Evolutionary conservation across 35 echinoderm and acorn worm genomes (phyloP), one percentile per base, ranked within the genome.

Genomic region (Ptychodera flava): DNA sequence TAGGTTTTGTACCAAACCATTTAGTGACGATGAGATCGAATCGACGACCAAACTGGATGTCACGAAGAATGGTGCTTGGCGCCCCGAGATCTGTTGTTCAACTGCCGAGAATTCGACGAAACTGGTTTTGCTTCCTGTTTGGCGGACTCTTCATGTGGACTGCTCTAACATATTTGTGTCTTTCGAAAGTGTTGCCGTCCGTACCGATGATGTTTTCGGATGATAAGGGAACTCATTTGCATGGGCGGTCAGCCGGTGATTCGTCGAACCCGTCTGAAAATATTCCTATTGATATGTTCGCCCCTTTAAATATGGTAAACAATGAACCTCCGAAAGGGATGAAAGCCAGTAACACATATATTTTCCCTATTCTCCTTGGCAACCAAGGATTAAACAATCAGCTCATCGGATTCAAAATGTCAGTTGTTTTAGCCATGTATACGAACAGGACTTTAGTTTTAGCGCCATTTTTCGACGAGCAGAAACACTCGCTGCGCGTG

Each of bases 311-410:
- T 64, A 12, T 22, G 6, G 45, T 64, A 22, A 64, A 64, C 6
- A 64, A 22, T 12, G 45, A 64, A 64, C 45, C 45, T 6, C 45
- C 45, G 22, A 64, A 64, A 6, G 45, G 22, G 22, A 6, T 64
- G 45, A 64, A 22, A 22, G 22, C 45, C 6, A 64, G 22, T 22
- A 64, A 64, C 22, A 64, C 6, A 64, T 92, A 88, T 78, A 32
- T 92, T 15, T 37, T 92, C 1, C 85, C 91, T 1, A 35, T 92
- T n/a, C 34, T 87, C 33, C 75, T 92, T 0, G 91, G 91, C 29
- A 92, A 92, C 82, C 91, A 92, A 29, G 91, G 91, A 30, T 64
- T 82, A 34, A 92, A 92, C 76, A 92, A 92, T 37, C 91, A 92
- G 80, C 0, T 92, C 10, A 85, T 88, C 35, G 86, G 79, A 1